Evolutionary conservation across 2,113 vertebrate genomes (phyloP), one percentile per base, ranked within the genome.

Genomic region (Cephalopholis sonnerati): DNA sequence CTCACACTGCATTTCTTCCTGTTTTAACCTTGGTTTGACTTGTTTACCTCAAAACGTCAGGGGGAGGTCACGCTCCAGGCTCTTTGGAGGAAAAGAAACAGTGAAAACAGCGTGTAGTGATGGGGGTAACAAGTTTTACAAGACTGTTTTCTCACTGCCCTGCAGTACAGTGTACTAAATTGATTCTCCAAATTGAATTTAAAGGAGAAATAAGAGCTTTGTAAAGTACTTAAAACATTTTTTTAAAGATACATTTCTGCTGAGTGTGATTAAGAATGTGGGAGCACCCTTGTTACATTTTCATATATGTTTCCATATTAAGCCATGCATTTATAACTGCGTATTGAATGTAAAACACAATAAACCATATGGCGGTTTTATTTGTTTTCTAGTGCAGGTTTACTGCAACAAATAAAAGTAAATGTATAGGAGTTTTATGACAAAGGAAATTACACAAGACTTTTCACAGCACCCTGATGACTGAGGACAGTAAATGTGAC

Each of bases 341-440:
- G 85, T 79, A 89, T 86, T 75, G 84, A 92, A 85, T 83, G 84
- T 85, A 89, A 93, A 92, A 89, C 70, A 89, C 85, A 93, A 91
- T 86, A 83, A 89, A 90, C 88, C 94, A 94, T 94, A 94, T 94
- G 93, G 92, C 82, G 8, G 82, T 95, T 95, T 95, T 94, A 96
- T 95, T 88, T 92, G 86, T 90, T 92, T 87, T 87, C 77, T 83
- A 76, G 74, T 84, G 90, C 78, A 87, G 85, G 84, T 95, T 95
- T 95, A 94, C 87, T 84, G 85, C 83, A 32, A 87, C 89, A 93
- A 92, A 93, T 94, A 95, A 95, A 95, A 95, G 79, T 62, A 91
- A 90, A 93, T 86, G 90, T 83, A 92, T 90, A 90, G 89, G 88
- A 90, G 79, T 94, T 94, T 95, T 93, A 95, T 89, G 93, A 88